Base-by-base conservation (phyloP, 2,888 invertebrate species). In the Hypena proboscidalis region DNA sequence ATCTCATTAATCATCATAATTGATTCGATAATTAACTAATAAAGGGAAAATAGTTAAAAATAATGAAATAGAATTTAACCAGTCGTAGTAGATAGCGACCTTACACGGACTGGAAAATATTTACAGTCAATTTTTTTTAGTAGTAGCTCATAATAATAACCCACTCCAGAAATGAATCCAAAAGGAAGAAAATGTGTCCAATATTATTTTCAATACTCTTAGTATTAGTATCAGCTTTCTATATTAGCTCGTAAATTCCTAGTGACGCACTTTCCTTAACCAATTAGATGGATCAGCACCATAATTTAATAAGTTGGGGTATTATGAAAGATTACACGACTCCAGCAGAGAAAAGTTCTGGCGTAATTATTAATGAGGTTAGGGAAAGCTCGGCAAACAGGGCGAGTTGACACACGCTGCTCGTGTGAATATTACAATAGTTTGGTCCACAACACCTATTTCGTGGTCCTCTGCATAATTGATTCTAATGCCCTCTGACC, bases 391-490 rank as follows among this genome's bases (percentile, higher is more conserved):
- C 11, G 5, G 35, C 34, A 48, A 36, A 38, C 41, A 25, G 37
- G 44, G 53, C 58, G 41, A 42, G 46, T 61, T 62, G 48, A 59
- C 49, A 60, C 37, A 58, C 52, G 49, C 42, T 49, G 59, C 43
- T 53, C 41, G 46, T 40, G 29, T 70, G 49, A 71, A 75, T 75
- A 68, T 64, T 64, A 55, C 32, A 68, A 49, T 42, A 67, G 61
- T 56, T 50, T 42, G 35, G 40, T 51, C 48, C 38, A 46, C 49
- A 56, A 60, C 60, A 61, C 58, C 46, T 52, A 52, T 58, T 63
- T 59, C 46, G 60, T 57, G 34, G 52, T 26, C 55, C 65, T 60
- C 52, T 74, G 51, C 67, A 73, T 74, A 73, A 73, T 71, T 70
- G 51, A 69, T 64, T 49, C 14, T 47, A 56, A 41, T 32, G 54